Evolutionary conservation across 2,113 vertebrate genomes (phyloP), one percentile per base, ranked within the genome.

Genomic region (Leucoraja erinaceus): DNA sequence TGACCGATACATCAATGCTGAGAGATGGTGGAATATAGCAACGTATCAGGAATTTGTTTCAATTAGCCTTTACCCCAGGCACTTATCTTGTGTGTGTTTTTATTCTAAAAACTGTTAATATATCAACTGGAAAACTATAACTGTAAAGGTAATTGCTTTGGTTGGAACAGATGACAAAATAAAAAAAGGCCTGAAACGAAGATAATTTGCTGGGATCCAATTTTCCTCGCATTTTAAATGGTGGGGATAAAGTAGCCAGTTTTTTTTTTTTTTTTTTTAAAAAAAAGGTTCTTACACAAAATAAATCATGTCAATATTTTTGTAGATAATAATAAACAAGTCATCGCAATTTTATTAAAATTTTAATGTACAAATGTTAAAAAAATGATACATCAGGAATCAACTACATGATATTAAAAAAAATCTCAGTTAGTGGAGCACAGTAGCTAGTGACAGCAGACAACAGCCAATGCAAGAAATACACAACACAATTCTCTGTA

Each of bases 321-420:
- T 33, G 9, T 28, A 16, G 5, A n/a, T 0, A 86, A 83, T 83
- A 10, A 86, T 63, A 5, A n/a, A 8, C n/a, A 28, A 54, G 18
- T 66, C 38, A 63, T 72, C 0, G 2, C 38, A 91, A 25, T 47
- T 91, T 90, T 91, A 91, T 72, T 91, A 74, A 91, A 91, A 74
- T 72, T 72, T 91, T 72, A 91, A 91, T 91, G 31, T 88, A 91
- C 90, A 91, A 91, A 47, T 74, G 54, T 91, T 91, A 91, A 28
- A 91, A 66, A 91, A 72, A 25, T 54, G 63, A 91, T 72, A 91
- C 63, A 70, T 28, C n/a, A 68, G 61, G 66, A 91, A 74, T 91
- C 38, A 72, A 91, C 90, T 74, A 68, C 66, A 90, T 90, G 63
- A 12, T 91, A 38, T 91, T 72, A 72, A 72, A 70, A 38, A 38